Percentiles rank a stretch among this genome's conserved stretches.
Evolutionary conservation across 2,888 invertebrate genomes (phyloP).

Genomic region (Protodeltote pygarga): DNA sequence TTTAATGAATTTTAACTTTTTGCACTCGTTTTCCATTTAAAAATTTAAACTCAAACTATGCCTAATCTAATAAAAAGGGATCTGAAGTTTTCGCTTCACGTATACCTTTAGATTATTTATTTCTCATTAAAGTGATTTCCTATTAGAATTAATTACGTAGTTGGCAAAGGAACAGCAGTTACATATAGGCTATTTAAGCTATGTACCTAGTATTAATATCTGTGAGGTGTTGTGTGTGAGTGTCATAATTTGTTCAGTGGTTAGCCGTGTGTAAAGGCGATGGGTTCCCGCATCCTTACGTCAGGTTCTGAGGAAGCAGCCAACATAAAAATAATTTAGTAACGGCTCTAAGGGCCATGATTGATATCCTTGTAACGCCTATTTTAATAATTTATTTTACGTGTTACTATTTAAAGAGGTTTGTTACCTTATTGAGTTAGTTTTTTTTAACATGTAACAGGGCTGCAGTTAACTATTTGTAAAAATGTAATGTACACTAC

Average conservation of each 20-base stretch:
- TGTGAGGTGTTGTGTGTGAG: conserved; percentile 22
- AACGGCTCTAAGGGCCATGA: conserved; percentile 31
- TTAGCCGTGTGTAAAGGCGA: conserved; percentile 25
- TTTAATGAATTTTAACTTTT: no score
- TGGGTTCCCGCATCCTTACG: conserved; percentile 24
- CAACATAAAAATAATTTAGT: conserved; percentile 42
- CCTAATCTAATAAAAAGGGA: no score
- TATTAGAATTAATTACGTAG: no score
- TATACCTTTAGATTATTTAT: no score
- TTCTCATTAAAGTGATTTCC: no score
- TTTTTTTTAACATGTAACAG: conserved; percentile 1
- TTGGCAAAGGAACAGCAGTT: no score
- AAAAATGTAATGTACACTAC: conserved; percentile 1
- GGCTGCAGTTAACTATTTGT: conserved; percentile 20
- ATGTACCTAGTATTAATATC: no score
- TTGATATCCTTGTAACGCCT: conserved; percentile 38
- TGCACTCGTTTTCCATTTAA: no score
- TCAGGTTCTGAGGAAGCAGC: conserved; percentile 39
- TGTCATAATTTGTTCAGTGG: conserved; percentile 32
- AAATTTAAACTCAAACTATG: no score
- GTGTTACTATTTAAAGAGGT: conserved; percentile 33
- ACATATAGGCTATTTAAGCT: no score
- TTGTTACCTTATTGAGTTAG: neutral
- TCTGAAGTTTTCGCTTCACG: no score
- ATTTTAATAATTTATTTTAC: conserved; percentile 46